These are phyloP conservation scores for Fratercula arctica DNA, from an alignment of 2,797 vertebrate genomes.

Conservation along the genomic window DNA sequence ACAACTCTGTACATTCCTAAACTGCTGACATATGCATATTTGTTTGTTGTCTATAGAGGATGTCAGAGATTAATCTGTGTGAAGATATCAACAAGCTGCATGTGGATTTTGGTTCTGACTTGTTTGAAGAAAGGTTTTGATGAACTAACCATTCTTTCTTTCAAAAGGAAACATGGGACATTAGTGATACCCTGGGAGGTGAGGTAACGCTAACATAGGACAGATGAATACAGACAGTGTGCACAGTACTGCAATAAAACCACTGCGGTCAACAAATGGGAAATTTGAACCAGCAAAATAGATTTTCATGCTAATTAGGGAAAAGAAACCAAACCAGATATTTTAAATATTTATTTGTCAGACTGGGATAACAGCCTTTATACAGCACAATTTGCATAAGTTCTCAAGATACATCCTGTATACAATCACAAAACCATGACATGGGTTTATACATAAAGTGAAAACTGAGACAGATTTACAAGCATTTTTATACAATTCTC, in stretches of 20 bases:
- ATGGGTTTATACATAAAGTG: conserved; percentile 92
- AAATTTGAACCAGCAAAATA: neutral
- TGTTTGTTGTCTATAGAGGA: neutral
- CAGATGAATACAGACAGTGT: neutral
- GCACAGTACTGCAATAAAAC: neutral
- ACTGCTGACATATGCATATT: neutral
- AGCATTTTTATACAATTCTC: conserved; percentile 91
- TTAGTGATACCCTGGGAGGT: neutral
- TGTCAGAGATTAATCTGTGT: neutral
- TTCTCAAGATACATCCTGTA: conserved; percentile 94
- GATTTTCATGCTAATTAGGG: neutral
- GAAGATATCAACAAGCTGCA: neutral
- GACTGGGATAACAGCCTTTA: conserved; percentile 89
- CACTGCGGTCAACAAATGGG: neutral
- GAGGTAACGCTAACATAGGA: neutral
- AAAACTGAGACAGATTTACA: conserved; percentile 97
- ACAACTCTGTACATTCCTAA: neutral
- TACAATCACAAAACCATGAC: conserved; percentile 98
- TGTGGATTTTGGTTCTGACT: neutral
- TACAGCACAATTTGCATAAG: conserved; percentile 97
- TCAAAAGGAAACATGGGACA: neutral
- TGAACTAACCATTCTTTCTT: neutral
- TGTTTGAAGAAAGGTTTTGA: neutral
- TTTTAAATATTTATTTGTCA: conserved; percentile 96
- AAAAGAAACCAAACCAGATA: conserved; percentile 56